A percentile compares a stretch with the other conserved stretches of the same genome.
Conservation (phyloP, 2,888 invertebrate genomes). For the Argyra leucocephala region DNA sequence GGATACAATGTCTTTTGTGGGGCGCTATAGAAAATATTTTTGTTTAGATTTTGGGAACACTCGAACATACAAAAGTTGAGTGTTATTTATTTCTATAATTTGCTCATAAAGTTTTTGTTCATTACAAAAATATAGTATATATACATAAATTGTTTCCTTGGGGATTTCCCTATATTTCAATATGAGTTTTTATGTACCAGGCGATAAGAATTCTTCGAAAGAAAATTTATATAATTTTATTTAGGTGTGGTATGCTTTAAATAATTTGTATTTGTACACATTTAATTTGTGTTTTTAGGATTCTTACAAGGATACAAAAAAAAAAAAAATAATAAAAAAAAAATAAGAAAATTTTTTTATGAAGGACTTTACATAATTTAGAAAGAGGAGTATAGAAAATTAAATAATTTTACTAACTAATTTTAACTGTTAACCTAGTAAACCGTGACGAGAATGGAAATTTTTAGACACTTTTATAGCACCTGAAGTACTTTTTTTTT, state of each 20-base stretch:
- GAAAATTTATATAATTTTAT: neutral
- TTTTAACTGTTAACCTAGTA: constrained; percentile 28
- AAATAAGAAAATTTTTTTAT: no score
- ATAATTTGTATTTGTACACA: neutral
- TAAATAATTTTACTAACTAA: neutral
- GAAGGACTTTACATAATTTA: no score
- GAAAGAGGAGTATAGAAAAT: neutral
- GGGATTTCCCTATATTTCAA: constrained; percentile 39
- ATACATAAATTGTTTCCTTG: constrained; percentile 14
- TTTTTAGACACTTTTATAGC: constrained; percentile 31
- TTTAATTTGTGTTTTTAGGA: neutral
- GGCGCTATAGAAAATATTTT: no score
- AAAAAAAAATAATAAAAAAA: neutral
- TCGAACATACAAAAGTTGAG: constrained; percentile 26
- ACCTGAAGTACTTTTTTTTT: constrained; percentile 15
- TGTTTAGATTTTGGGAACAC: no score
- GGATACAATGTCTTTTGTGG: no score
- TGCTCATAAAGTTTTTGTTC: no score
- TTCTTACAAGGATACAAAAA: neutral
- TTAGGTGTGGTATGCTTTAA: neutral
- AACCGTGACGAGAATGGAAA: constrained; percentile 41
- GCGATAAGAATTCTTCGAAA: constrained; percentile 29
- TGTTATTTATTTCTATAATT: constrained; percentile 22
- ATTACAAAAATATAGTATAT: no score
- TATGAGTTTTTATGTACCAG: constrained; percentile 40